phyloP scores from a whole-genome alignment of 2,797 vertebrate species.

The Catamblyrhynchus diadema region DNA sequence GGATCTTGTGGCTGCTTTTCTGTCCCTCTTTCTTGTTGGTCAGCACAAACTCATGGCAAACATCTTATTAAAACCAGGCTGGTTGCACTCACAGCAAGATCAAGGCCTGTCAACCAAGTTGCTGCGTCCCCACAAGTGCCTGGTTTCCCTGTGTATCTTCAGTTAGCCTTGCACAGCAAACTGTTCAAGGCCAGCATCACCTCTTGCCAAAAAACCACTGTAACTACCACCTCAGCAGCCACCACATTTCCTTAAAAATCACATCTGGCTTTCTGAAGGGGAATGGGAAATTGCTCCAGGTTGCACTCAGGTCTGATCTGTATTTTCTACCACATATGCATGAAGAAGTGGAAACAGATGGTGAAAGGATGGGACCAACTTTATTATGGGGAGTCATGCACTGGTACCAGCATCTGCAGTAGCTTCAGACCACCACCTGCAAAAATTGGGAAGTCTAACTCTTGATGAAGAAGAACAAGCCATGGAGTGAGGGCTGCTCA shows the following conservation, averaged over 20 bases:
- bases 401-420: neutral
- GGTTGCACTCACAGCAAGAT: neutral
- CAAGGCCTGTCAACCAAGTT: neutral
- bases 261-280: neutral
- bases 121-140: neutral
- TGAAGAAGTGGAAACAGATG: neutral
- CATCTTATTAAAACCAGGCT: neutral
- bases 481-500: neutral
- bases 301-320: neutral
- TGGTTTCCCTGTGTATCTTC: neutral
- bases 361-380: neutral
- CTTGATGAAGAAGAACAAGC: neutral
- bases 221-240: neutral
- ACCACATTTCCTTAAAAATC: neutral
- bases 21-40: neutral
- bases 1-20: neutral
- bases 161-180: neutral
- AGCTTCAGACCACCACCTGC: neutral
- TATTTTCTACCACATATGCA: neutral
- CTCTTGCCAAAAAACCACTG: neutral
- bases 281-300: neutral
- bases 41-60: neutral
- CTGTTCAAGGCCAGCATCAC: neutral
- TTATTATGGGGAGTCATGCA: neutral
- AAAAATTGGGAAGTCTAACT: neutral